Conservation (phyloP, 2,113 vertebrate species). For the Hymenochirus boettgeri region DNA sequence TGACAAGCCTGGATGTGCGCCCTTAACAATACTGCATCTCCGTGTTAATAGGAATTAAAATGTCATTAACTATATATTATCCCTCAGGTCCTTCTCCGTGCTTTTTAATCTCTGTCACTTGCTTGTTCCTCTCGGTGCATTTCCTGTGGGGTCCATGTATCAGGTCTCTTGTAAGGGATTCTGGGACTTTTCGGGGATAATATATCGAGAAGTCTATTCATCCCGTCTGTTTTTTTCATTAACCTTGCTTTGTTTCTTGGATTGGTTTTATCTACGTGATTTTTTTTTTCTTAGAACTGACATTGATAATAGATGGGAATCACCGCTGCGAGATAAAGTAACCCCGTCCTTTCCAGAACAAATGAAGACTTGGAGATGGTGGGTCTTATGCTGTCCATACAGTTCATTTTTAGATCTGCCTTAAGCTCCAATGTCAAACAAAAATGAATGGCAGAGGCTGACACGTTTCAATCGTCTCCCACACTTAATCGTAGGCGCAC, state of each 20-base stretch:
- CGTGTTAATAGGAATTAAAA: conserved; percentile 12
- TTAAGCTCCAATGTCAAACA: too few relatives aligned
- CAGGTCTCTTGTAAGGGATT: background rate
- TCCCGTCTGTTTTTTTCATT: background rate
- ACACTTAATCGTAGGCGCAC: too few relatives aligned
- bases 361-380: too few relatives aligned
- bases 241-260: background rate
- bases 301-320: background rate
- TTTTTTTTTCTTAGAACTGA: background rate
- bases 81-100: background rate
- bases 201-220: background rate
- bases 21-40: conserved; percentile 6
- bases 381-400: too few relatives aligned
- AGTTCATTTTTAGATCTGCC: too few relatives aligned
- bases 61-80: conserved; percentile 1
- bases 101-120: conserved; percentile 1
- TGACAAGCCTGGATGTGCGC: conserved; percentile 3
- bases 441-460: too few relatives aligned
- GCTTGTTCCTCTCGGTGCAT: background rate
- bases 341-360: background rate
- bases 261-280: background rate
- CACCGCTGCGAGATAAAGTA: background rate
- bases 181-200: background rate
- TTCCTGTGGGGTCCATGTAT: conserved; percentile 3
- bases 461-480: too few relatives aligned